Base-by-base conservation (phyloP, 2,888 invertebrate genomes). In the Athalia circularis region DNA sequence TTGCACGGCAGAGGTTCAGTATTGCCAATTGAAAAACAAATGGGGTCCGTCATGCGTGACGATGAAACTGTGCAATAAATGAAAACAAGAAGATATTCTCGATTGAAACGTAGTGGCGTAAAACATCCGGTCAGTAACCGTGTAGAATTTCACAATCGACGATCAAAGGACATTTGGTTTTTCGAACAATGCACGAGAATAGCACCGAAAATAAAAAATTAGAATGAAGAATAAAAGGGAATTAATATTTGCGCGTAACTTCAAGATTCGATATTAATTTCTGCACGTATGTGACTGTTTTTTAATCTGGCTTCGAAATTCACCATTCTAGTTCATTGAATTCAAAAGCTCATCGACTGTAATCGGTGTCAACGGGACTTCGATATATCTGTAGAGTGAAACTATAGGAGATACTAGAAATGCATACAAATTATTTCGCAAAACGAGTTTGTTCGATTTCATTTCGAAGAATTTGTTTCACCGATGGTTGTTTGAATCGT, bases 301-400 rank as follows among this genome's bases (percentile, higher is more conserved):
- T 7, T 43, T 52, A 68, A 67, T 15, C 47, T 9, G n/a, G 50
- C 67, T 15, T 50, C 7, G 9, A 68, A 48, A 65, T 15, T 13
- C 43, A 54, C 52, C 50, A 7, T 68, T 72, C 45, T 52, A 59
- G 59, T 57, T 72, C 59, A 47, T 59, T 72, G 72, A 72, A 72
- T 72, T 47, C 72, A 45, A 72, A 72, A 57, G 72, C 72, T 57
- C 72, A 67, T 54, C 70, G 8, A 4, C 70, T n/a, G 3, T 43
- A 67, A 67, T 50, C 7, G 8, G n/a, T n/a, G 4, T 8, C 7
- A 67, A 67, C 7, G 29, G 0, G 29, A 29, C 29, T 1, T 29
- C 29, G 29, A 29, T 29, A 29, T 29, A 29, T 29, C 29, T 0
- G 29, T 29, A 29, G 29, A 29, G 29, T 29, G 29, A 29, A 29